Evolutionary conservation across 2,888 invertebrate genomes (phyloP), one percentile per base, ranked within the genome.

Genomic region (Phania funesta): DNA sequence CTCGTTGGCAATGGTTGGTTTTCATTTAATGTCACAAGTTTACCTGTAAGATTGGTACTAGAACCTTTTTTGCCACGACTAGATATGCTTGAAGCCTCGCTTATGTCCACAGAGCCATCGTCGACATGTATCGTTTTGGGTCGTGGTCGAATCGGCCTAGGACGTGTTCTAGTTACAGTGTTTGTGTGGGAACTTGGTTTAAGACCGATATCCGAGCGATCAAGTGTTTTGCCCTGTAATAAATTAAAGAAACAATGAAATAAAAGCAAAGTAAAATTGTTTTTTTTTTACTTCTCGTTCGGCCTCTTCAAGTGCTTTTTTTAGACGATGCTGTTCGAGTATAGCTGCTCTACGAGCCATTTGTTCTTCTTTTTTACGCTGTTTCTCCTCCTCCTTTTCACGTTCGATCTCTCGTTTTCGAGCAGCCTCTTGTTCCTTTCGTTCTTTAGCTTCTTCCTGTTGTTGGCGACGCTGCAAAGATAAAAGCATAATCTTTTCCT

Each of bases 51-150:
- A 91, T 96, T 96, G 81, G 96, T 94, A 85, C 94, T 93, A 78
- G 96, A 96, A 83, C 96, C 96, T 89, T 96, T 96, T 89, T 95
- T 95, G 74, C 94, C 94, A 85, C 94, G 92, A 90, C 94, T 94
- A 80, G 94, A 93, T 83, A 93, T 93, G 84, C 95, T 93, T 91
- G 94, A 93, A 80, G 95, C 95, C 88, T 96, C 95, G 83, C 95
- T 95, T 85, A 95, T 93, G 87, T 96, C 95, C 64, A 95, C 93
- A 46, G 95, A 94, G 68, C 95, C 94, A 87, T 95, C 94, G 90
- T 97, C 97, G 83, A 97, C 96, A 89, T 97, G 97, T 83, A 97
- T 97, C 50, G 97, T 97, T 92, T 97, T 97, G 62, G 97, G 97
- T 32, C 97, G 92, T 50, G 96, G 96, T 83, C 96, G 93, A 22